Base-by-base conservation (phyloP, 2,113 vertebrate genomes). In the Oncorhynchus tshawytscha region DNA sequence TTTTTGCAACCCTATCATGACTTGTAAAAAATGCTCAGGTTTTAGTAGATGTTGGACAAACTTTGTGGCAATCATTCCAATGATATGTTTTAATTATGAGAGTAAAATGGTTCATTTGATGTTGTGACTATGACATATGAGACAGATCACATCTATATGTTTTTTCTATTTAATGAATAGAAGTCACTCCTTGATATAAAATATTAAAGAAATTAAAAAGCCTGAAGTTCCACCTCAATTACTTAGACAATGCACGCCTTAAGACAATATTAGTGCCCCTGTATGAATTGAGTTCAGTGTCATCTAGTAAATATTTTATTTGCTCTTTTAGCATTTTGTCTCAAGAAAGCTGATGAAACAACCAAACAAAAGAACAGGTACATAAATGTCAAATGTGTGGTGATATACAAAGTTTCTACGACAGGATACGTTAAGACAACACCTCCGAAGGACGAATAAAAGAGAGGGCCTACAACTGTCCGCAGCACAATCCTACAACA, bases 141-240 rank as follows among this genome's bases (percentile, higher is more conserved):
- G 74, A 84, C 85, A 74, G 71, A 86, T 78, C 76, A 87, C 79
- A 67, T 89, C 94, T 80, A 88, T 80, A 67, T 90, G 89, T 91
- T 91, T 95, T 93, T 94, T 96, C 95, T 95, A 95, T 97, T 97
- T 96, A 96, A 96, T 97, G 95, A 94, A 95, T 95, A 96, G 93
- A 97, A 97, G 96, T 95, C 92, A 94, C 94, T 95, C 95, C 93
- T 94, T 95, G 95, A 96, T 96, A 97, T 95, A 97, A 96, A 96
- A 97, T 94, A 94, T 95, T 95, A 94, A 95, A 94, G 95, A 95
- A 97, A 96, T 95, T 89, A 96, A 95, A 96, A 96, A 94, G 88
- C 78, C 93, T 94, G 92, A 95, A 95, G 93, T 95, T 96, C 94
- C 92, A 96, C 93, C 96, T 95, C 95, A 87, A 84, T 87, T 87